phyloP scores from a whole-genome alignment of 2,113 vertebrate species.

The Callorhinus ursinus region DNA sequence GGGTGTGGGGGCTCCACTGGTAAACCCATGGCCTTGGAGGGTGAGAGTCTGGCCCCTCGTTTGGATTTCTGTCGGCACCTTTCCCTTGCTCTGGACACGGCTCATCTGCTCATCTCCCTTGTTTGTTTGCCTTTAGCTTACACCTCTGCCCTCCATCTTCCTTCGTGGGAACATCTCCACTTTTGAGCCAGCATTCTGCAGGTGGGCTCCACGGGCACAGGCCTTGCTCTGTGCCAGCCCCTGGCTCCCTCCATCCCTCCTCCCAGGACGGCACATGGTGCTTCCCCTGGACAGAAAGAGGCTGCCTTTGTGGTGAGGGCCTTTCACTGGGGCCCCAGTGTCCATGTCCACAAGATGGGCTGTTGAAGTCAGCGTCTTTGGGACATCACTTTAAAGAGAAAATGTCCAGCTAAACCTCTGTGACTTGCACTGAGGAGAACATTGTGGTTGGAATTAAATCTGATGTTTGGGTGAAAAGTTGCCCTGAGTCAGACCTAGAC shows the following conservation, averaged over 20 bases:
- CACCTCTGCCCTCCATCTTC: neutral
- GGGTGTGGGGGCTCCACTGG: neutral
- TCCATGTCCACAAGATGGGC: too few relatives aligned
- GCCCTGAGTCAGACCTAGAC: neutral
- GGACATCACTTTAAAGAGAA: neutral
- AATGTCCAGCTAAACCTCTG: neutral
- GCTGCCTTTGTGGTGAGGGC: neutral
- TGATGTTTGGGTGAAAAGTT: neutral
- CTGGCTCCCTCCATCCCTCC: neutral
- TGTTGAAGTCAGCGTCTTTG: neutral
- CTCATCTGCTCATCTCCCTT: too few relatives aligned
- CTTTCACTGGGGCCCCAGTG: neutral
- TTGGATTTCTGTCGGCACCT: fast-evolving
- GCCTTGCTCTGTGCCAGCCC: neutral
- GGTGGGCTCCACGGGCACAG: neutral
- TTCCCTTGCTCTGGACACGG: neutral
- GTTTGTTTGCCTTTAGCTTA: neutral
- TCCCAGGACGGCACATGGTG: neutral
- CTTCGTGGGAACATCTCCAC: neutral
- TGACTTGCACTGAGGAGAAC: too few relatives aligned
- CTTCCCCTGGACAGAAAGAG: neutral
- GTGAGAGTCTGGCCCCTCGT: fast-evolving
- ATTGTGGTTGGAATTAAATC: neutral
- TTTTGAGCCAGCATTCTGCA: neutral
- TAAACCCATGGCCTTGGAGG: neutral